Evolutionary conservation across 2,113 vertebrate genomes (phyloP).

Genomic region (Paedocypris sp.): DNA sequence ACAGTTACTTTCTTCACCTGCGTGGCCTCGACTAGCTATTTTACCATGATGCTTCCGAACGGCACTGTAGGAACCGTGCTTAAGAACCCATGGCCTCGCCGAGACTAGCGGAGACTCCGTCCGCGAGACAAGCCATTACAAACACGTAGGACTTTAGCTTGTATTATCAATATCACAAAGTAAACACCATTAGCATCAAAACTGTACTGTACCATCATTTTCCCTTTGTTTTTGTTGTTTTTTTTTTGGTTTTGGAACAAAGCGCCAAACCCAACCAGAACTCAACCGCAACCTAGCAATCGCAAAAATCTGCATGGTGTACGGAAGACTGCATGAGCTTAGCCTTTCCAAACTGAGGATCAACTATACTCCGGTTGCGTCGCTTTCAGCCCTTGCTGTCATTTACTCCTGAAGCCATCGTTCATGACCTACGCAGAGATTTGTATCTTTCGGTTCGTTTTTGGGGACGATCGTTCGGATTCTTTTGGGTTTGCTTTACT

Average conservation of each 20-base stretch:
- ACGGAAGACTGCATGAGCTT: conserved; percentile 66
- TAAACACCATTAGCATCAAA: conserved; percentile 43
- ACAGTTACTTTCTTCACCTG: conserved; percentile 29
- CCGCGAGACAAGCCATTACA: conserved; percentile 52
- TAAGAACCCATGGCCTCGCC: conserved; percentile 54
- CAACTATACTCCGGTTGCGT: conserved; percentile 52
- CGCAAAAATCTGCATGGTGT: conserved; percentile 61
- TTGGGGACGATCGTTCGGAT: too few species aligned
- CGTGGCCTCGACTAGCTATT: conserved; percentile 29
- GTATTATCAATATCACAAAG: conserved; percentile 42
- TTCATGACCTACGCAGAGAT: conserved; percentile 35
- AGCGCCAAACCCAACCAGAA: conserved; percentile 35
- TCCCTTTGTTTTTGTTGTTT: conserved; percentile 33
- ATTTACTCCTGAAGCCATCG: conserved; percentile 49
- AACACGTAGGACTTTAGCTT: conserved; percentile 41
- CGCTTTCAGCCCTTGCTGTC: conserved; percentile 58
- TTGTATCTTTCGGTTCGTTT: not conserved
- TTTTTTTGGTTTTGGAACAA: conserved; percentile 35
- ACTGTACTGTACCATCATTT: conserved; percentile 34
- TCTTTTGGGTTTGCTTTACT: not conserved
- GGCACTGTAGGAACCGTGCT: conserved; percentile 46
- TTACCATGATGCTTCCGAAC: conserved; percentile 27
- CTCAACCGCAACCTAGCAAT: conserved; percentile 52
- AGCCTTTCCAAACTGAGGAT: conserved; percentile 57
- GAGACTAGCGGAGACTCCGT: conserved; percentile 48